Percentiles rank a stretch among this genome's conserved stretches.
Conservation (phyloP, 1,140 invertebrate genomes). For the Galendromus occidentalis region DNA sequence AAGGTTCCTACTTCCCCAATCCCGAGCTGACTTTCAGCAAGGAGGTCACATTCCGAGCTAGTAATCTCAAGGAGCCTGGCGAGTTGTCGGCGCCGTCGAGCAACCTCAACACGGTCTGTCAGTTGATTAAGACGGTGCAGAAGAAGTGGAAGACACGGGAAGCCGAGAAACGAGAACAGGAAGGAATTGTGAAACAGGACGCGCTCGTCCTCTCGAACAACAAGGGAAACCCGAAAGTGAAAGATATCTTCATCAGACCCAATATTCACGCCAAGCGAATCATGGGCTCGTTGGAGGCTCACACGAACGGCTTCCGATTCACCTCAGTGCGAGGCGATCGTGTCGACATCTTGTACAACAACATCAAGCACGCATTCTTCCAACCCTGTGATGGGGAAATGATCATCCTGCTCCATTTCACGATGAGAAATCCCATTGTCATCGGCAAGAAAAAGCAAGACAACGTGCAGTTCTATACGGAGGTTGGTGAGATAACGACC, state of each 20-base stretch:
- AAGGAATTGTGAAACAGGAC: conserved; percentile 91
- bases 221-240: conserved; percentile 93
- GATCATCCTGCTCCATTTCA: conserved; percentile 97
- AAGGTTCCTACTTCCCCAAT: conserved; percentile 67
- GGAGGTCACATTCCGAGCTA: conserved; percentile 97
- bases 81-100: conserved; percentile 82
- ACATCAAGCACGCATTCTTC: conserved; percentile 98
- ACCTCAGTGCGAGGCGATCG: conserved; percentile 95
- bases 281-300: conserved; percentile 71
- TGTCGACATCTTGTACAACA: conserved; percentile 98
- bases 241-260: conserved; percentile 93
- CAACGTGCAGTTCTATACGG: conserved; percentile 98
- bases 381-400: conserved; percentile 99
- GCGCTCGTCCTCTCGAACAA: conserved; percentile 81
- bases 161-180: conserved; percentile 93
- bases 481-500: conserved; percentile 98
- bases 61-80: conserved; percentile 91
- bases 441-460: conserved; percentile 98
- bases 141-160: conserved; percentile 96
- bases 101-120: conserved; percentile 87
- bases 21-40: conserved; percentile 92
- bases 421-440: conserved; percentile 95
- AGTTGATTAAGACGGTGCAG: conserved; percentile 96
- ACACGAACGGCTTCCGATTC: conserved; percentile 88
- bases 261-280: conserved; percentile 87